Percentiles rank a stretch among this genome's conserved stretches.
phyloP scores from a whole-genome alignment of 2,888 invertebrate species.

The Aromia moschata region DNA sequence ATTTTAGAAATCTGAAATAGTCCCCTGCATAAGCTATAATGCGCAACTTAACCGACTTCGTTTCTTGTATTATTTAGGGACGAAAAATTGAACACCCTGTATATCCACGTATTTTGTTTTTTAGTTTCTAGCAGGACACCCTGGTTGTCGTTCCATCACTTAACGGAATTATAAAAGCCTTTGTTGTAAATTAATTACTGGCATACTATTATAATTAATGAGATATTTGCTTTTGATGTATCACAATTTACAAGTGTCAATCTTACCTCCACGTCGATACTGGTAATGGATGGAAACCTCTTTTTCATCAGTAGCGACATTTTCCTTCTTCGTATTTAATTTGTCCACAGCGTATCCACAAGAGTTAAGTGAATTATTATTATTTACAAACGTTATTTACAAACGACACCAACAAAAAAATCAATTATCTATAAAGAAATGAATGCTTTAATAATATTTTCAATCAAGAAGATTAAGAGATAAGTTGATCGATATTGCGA shows the following conservation, averaged over 20 bases:
- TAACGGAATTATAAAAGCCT: no score
- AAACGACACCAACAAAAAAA: conserved; percentile 11
- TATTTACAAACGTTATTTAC: conserved; percentile 8
- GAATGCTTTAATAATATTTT: neutral
- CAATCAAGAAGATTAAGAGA: neutral
- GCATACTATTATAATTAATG: neutral
- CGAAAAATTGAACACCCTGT: no score
- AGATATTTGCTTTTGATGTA: conserved; percentile 1
- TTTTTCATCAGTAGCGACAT: conserved; percentile 62
- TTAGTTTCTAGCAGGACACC: no score
- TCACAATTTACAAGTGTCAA: neutral
- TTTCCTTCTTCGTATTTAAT: conserved; percentile 10
- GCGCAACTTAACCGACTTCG: no score
- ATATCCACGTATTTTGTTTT: no score
- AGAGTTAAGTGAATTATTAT: no score
- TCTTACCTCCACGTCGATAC: conserved; percentile 65
- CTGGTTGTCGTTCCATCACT: no score
- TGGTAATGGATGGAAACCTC: conserved; percentile 66
- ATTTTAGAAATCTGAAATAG: no score
- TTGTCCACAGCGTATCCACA: conserved; percentile 8
- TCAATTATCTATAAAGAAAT: conserved; percentile 1
- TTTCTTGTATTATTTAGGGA: no score
- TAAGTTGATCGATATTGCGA: conserved; percentile 12
- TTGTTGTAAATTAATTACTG: no score
- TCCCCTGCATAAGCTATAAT: no score